Evolutionary conservation across 2,888 invertebrate species (phyloP), one percentile per base, ranked within the genome.

Genomic region (Chymomyza amoena): DNA sequence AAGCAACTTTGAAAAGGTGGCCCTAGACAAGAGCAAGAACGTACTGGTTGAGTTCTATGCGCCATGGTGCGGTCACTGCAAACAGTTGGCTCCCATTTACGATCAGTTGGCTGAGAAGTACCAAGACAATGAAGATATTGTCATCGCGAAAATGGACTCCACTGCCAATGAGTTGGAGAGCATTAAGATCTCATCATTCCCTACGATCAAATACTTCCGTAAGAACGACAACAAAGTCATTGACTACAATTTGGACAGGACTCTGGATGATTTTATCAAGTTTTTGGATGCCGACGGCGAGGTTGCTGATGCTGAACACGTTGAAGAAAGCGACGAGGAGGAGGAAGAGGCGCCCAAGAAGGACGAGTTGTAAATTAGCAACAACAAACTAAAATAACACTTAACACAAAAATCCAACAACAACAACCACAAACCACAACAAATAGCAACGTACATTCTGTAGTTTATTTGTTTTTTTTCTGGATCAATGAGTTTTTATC

Each of bases 31-130:
- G 86, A 93, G 92, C 80, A 99, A 99, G 93, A 95, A 95, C 89
- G 99, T 99, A 63, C 94, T 99, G 70, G 99, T 99, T 78, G 99
- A 99, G 93, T 99, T 99, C 94, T 99, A 99, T 92, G 99, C 99
- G 66, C 99, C 99, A 73, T 99, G 99, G 99, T 97, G 97, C 93
- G 98, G 98, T 73, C 99, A 99, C 92, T 99, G 99, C 95, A 99
- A 99, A 91, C 97, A 99, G 92, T 93, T 99, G 89, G 97, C 94
- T 67, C 99, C 99, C 32, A 98, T 99, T 92, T 99, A 98, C 93
- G 99, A 99, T 81, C 94, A 99, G 94, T 93, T 99, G 87, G 98
- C 95, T 76, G 98, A 99, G 91, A 97, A 98, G 92, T 99, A 95
- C 93, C 95, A 96, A 92, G 96, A 96, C 89, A 93, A 95, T 82